Evolutionary conservation across 2,113 vertebrate species (phyloP), one percentile per base, ranked within the genome.

Genomic region (Dipodomys stephensi): DNA sequence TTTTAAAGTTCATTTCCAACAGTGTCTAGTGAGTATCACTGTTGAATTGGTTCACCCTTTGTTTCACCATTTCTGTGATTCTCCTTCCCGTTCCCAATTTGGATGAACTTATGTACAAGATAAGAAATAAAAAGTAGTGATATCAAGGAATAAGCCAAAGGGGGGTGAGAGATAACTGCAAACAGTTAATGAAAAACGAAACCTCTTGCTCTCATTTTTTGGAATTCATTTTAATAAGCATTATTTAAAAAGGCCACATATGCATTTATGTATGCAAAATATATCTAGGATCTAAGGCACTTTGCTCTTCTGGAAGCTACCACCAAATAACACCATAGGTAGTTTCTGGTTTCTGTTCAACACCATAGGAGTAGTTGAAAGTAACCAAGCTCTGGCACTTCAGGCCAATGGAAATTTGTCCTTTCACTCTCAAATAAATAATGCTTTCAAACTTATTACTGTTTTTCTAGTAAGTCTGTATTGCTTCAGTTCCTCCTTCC

Each of bases 381-480:
- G 53, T 44, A 83, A 83, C 0, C 62, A 77, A 93, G 67, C 57
- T 82, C 91, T 62, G 72, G 76, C 85, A 80, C 74, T 87, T 81
- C 30, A 77, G 72, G 39, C 39, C 1, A 15, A 86, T 87, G 88
- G 93, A 96, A 88, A 53, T 79, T 28, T 39, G 76, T 73, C 82
- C 57, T 92, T 74, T 95, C 88, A 64, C 53, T 94, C 80, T 57
- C 76, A 80, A 73, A 88, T 80, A 95, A 95, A 96, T 74, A 94
- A 89, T 69, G 64, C 71, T 92, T 92, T 95, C 82, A 93, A 96
- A 92, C 81, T 88, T 86, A 91, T 93, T 90, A 87, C 87, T 69
- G n/a, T 71, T 94, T 30, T 92, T 92, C 94, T 88, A 81, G 90
- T 91, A 88, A 91, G 86, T 76, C 72, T 0, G 2, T 35, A 13